Conservation (phyloP, 1,140 invertebrate genomes). For the Calliphora vicina region DNA sequence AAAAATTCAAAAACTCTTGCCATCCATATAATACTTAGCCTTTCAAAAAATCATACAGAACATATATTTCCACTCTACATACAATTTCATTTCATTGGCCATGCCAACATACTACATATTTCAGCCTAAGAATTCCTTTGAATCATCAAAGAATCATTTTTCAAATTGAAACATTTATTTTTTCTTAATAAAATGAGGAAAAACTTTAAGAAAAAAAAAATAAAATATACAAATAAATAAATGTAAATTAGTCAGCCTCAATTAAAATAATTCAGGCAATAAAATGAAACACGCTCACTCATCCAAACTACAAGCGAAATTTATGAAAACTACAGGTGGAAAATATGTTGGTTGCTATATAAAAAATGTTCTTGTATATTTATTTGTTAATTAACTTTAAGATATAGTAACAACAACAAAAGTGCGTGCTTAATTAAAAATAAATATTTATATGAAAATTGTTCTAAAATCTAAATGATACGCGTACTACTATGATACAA, state of each 20-base stretch:
- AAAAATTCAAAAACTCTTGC: too few species aligned
- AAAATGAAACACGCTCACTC: not conserved
- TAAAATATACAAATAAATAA: not conserved
- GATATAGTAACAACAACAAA: not conserved
- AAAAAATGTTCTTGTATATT: not conserved
- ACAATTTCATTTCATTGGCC: too few species aligned
- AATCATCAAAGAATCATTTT: conserved; percentile 14
- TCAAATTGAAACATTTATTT: not conserved
- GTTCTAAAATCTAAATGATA: too few species aligned
- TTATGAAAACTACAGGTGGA: not conserved
- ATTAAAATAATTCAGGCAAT: not conserved
- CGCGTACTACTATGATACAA: too few species aligned
- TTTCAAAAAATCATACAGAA: too few species aligned
- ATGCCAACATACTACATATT: too few species aligned
- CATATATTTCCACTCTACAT: too few species aligned
- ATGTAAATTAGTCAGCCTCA: conserved; percentile 8
- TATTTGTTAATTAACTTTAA: conserved; percentile 1
- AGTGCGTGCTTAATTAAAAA: not conserved
- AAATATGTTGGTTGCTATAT: not conserved
- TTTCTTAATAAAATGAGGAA: not conserved
- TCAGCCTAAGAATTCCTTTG: not conserved
- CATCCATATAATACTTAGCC: too few species aligned
- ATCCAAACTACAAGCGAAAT: not conserved
- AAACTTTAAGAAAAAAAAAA: not conserved
- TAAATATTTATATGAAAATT: not conserved